A percentile compares a stretch with the other conserved stretches of the same genome.
Conservation (phyloP, 2,113 vertebrate genomes). For the Protomyctophum bolini region DNA sequence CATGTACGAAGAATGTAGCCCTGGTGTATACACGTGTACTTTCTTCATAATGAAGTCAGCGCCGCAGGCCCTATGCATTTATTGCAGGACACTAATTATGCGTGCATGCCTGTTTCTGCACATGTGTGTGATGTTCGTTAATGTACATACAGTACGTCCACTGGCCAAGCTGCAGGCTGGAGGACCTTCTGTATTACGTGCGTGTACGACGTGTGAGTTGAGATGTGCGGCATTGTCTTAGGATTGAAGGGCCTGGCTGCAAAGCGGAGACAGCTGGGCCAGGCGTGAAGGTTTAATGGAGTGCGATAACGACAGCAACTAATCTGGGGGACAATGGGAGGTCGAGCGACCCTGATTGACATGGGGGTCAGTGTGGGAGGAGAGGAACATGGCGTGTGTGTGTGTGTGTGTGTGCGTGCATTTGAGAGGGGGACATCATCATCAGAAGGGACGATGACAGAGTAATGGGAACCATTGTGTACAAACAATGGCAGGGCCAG, state of each 20-base stretch:
- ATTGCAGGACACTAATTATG: too few species aligned
- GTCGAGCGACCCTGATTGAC: conserved; percentile 41
- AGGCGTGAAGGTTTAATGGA: conserved; percentile 60
- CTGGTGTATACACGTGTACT: not conserved
- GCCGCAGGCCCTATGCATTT: not conserved
- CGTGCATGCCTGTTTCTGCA: too few species aligned
- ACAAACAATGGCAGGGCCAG: conserved; percentile 25
- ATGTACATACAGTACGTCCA: too few species aligned
- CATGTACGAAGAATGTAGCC: not conserved
- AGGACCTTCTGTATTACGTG: not conserved
- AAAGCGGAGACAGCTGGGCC: conserved; percentile 54
- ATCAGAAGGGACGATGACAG: conserved; percentile 9
- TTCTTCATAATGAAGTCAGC: conserved; percentile 3
- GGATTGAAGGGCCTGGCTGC: conserved; percentile 22
- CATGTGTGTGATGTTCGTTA: too few species aligned
- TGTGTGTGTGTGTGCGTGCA: conserved; percentile 19
- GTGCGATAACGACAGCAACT: conserved; percentile 56
- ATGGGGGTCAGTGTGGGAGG: conserved; percentile 24
- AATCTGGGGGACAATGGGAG: conserved; percentile 51
- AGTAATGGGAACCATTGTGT: conserved; percentile 8
- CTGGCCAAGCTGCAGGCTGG: not conserved
- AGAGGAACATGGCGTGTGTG: conserved; percentile 18
- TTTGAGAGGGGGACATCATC: conserved; percentile 2
- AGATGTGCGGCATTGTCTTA: conserved; percentile 18
- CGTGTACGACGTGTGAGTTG: not conserved